phyloP scores from a whole-genome alignment of 2,113 vertebrate species.

The Scopus umbretta region DNA sequence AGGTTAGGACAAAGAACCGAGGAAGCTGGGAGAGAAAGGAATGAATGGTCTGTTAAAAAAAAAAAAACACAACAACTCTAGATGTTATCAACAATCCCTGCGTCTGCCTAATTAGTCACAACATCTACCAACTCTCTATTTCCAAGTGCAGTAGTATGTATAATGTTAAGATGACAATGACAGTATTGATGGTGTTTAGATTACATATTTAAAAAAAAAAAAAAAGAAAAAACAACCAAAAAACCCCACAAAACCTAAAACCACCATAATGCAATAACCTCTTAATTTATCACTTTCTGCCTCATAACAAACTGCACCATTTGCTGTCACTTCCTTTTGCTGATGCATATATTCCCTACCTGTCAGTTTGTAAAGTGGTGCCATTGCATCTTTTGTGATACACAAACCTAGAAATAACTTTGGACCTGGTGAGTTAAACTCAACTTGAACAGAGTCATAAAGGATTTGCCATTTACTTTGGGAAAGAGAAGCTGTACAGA shows the following conservation, averaged over 20 bases:
- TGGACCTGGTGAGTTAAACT: conserved; percentile 23
- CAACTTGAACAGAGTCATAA: background rate
- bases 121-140: background rate
- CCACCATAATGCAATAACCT: background rate
- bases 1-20: background rate
- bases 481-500: background rate
- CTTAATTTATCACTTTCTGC: background rate
- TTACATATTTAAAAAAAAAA: background rate
- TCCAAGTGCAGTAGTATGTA: background rate
- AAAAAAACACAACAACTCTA: background rate
- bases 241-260: no score
- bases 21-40: background rate
- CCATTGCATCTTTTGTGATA: background rate
- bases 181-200: background rate
- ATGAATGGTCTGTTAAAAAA: background rate
- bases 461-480: conserved; percentile 1
- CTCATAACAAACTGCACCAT: background rate
- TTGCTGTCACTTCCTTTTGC: background rate
- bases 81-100: background rate
- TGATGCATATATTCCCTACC: background rate
- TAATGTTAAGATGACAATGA: background rate
- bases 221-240: no score
- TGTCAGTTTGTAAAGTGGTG: background rate
- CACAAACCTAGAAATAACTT: background rate
- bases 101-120: background rate